Percentiles rank a stretch among this genome's conserved stretches.
Evolutionary conservation across 2,797 vertebrate species (phyloP).

Genomic region (Phrynocephalus forsythii): DNA sequence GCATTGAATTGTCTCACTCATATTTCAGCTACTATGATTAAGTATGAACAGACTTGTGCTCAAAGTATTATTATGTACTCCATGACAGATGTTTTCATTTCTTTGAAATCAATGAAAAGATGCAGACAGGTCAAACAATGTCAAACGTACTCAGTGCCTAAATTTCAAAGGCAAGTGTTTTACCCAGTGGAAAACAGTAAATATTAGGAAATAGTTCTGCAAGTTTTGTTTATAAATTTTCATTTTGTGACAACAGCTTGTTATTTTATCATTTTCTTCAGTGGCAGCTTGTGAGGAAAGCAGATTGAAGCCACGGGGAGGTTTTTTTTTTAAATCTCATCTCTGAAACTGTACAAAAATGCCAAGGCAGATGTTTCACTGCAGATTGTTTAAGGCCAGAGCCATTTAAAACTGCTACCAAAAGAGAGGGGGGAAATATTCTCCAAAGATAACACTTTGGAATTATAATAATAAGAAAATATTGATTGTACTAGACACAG

Average conservation of each 20-base stretch:
- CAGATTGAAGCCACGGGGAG: constrained; percentile 32
- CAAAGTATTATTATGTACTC: background rate
- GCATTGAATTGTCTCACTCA: background rate
- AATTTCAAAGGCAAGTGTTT: constrained; percentile 35
- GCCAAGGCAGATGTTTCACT: constrained; percentile 57
- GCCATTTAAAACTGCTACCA: constrained; percentile 46
- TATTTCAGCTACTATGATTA: constrained; percentile 12
- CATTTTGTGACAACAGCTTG: background rate
- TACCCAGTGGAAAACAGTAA: constrained; percentile 8
- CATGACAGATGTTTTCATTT: constrained; percentile 34
- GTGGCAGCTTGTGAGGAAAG: constrained; percentile 48
- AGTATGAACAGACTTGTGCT: constrained; percentile 33
- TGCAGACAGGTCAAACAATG: constrained; percentile 24
- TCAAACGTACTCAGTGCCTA: constrained; percentile 35
- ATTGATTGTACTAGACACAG: background rate
- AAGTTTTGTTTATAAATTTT: constrained; percentile 39
- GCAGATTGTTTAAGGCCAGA: constrained; percentile 50
- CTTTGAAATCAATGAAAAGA: constrained; percentile 41
- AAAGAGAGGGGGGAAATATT: constrained; percentile 1
- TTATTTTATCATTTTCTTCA: constrained; percentile 40
- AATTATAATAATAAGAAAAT: constrained; percentile 27
- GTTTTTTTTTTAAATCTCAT: constrained; percentile 41
- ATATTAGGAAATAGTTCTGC: constrained; percentile 11
- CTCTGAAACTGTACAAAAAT: constrained; percentile 40
- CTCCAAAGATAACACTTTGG: constrained; percentile 16